Evolutionary conservation across 2,797 vertebrate species (phyloP).

Genomic region (Masticophis lateralis): DNA sequence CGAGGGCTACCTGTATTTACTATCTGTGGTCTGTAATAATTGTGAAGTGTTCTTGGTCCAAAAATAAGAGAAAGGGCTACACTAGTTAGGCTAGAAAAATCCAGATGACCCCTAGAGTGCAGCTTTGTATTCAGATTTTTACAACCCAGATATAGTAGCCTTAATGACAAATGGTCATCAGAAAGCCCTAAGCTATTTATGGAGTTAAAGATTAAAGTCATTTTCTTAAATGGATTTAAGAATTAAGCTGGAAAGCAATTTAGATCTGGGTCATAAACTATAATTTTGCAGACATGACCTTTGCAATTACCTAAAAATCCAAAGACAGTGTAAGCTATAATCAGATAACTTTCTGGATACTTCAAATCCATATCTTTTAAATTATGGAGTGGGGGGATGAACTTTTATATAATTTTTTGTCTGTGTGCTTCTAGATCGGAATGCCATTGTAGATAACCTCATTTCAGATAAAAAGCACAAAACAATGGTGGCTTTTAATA

Average conservation of each 20-base stretch:
- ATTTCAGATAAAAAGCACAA: neutral
- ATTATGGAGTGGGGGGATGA: neutral
- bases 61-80: neutral
- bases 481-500: neutral
- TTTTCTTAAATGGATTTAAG: neutral
- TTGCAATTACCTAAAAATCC: neutral
- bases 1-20: neutral
- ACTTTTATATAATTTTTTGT: neutral
- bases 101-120: neutral
- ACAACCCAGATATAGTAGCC: neutral
- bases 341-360: neutral
- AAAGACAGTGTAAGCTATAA: neutral
- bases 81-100: neutral
- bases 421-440: neutral
- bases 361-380: neutral
- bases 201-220: neutral
- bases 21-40: neutral
- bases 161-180: neutral
- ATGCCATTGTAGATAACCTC: neutral
- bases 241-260: neutral
- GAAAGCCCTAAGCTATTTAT: neutral
- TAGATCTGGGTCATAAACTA: neutral
- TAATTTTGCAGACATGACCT: neutral
- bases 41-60: neutral
- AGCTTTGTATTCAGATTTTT: neutral